Evolutionary conservation across 2,888 invertebrate species (phyloP).

Genomic region (Tachina fera): DNA sequence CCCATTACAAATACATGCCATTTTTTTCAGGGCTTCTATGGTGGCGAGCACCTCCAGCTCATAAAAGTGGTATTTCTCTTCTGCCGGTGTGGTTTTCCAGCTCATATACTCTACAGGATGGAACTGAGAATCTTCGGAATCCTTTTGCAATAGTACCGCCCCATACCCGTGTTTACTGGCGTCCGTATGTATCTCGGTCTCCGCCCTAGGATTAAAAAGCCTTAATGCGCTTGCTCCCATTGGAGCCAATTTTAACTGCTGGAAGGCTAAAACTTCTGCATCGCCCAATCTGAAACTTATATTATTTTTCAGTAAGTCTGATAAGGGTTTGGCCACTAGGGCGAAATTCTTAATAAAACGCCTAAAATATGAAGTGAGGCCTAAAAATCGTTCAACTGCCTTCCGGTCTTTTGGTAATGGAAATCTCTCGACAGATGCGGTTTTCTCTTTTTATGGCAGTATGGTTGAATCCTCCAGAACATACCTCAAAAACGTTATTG

Average conservation of each 20-base stretch:
- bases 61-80: background rate
- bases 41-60: too few species aligned
- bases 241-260: background rate
- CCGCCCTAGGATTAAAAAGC: too few species aligned
- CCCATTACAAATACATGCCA: conserved; percentile 73
- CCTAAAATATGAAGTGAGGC: background rate
- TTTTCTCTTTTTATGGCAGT: background rate
- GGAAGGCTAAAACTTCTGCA: background rate
- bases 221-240: too few species aligned
- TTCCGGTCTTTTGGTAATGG: background rate
- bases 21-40: conserved; percentile 1
- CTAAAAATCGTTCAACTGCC: background rate
- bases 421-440: background rate
- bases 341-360: background rate
- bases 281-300: background rate
- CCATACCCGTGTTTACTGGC: background rate
- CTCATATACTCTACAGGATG: background rate
- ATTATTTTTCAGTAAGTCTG: background rate
- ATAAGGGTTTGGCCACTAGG: background rate
- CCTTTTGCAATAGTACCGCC: background rate
- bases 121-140: background rate
- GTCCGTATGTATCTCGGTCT: too few species aligned
- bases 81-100: background rate
- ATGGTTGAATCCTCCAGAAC: background rate
- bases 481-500: background rate